These are phyloP conservation scores for Dysdera silvatica DNA, from an alignment of 1,140 invertebrate genomes.

Conservation along the genomic window DNA sequence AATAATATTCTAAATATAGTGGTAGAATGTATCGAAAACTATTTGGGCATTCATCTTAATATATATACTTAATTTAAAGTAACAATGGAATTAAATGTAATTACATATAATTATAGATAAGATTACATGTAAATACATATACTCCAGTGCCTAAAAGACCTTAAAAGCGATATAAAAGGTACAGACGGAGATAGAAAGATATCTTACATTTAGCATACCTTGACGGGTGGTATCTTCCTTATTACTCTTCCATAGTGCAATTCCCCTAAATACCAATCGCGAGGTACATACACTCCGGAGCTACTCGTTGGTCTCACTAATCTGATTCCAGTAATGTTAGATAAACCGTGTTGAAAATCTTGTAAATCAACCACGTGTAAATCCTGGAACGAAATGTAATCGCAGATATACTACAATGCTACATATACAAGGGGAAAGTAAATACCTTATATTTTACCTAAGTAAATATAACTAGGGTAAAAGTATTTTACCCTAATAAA, in stretches of 20 bases:
- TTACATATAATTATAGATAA: too few species aligned
- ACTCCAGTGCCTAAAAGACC: too few species aligned
- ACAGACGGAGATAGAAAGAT: constrained; percentile 20
- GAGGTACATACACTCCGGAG: constrained; percentile 1
- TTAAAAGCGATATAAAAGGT: too few species aligned
- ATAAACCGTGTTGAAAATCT: constrained; percentile 32
- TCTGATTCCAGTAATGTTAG: constrained; percentile 33
- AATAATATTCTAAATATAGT: too few species aligned
- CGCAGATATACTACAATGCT: too few species aligned
- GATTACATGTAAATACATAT: too few species aligned
- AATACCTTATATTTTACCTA: too few species aligned
- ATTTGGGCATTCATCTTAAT: too few species aligned
- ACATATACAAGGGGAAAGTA: too few species aligned
- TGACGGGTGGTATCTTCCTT: constrained; percentile 23
- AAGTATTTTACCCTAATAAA: neutral
- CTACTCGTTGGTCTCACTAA: constrained; percentile 26
- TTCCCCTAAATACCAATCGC: constrained; percentile 19
- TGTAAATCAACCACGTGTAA: constrained; percentile 80
- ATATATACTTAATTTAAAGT: too few species aligned
- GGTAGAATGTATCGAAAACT: too few species aligned
- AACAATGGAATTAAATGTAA: too few species aligned
- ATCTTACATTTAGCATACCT: constrained; percentile 30
- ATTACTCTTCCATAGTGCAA: constrained; percentile 16
- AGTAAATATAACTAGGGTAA: neutral
- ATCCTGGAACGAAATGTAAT: constrained; percentile 47